Conservation (phyloP, 2,797 vertebrate genomes). For the Sorex maritimensis region DNA sequence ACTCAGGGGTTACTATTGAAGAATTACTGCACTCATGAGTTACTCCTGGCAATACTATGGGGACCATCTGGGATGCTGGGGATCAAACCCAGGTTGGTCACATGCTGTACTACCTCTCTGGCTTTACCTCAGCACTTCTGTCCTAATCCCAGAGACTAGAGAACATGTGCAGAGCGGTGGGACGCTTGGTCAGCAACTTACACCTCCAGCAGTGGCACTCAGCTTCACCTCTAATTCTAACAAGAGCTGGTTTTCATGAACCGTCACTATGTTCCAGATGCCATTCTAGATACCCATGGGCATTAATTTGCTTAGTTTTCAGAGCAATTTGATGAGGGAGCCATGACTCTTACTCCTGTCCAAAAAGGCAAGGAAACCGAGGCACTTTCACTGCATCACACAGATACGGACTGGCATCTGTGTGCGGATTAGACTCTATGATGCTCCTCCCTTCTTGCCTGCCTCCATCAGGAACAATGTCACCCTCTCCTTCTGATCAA, state of each 20-base stretch:
- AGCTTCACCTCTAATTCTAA: not conserved
- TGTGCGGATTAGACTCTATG: not conserved
- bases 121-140: not conserved
- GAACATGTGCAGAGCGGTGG: fast-evolving
- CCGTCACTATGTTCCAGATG: too few relatives aligned
- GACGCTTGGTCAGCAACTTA: not conserved
- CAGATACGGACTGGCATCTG: fast-evolving
- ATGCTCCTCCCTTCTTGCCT: not conserved
- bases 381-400: not conserved
- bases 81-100: too few relatives aligned
- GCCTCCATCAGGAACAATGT: not conserved
- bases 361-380: not conserved
- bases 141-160: not conserved
- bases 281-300: fast-evolving
- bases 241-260: not conserved
- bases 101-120: too few relatives aligned
- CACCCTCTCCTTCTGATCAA: not conserved
- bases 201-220: too few relatives aligned
- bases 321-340: not conserved
- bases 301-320: not conserved
- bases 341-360: not conserved
- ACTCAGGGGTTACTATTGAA: too few relatives aligned
- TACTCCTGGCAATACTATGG: too few relatives aligned
- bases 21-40: too few relatives aligned
- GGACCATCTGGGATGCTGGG: too few relatives aligned